A percentile compares a stretch with the other conserved stretches of the same genome.
These are phyloP conservation scores for Tromatobia lineatoria DNA, from an alignment of 2,888 invertebrate genomes.

Conservation along the genomic window DNA sequence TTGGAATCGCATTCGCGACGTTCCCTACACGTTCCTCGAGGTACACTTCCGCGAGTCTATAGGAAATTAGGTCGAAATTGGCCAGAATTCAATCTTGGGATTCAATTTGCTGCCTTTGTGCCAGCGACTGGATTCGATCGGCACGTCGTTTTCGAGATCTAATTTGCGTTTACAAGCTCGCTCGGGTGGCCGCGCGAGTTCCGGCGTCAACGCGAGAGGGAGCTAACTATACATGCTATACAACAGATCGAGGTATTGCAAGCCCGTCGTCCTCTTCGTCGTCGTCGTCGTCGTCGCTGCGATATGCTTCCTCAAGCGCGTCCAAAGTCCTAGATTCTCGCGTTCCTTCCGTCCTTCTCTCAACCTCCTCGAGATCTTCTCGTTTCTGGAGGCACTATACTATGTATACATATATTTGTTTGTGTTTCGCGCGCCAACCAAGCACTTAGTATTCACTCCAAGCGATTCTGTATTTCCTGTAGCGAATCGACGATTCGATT, in stretches of 20 bases:
- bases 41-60: constrained; percentile 38
- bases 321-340: constrained; percentile 48
- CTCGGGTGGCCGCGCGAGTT: constrained; percentile 19
- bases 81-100: constrained; percentile 78
- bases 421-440: constrained; percentile 4
- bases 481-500: constrained; percentile 46
- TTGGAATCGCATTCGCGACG: constrained; percentile 15
- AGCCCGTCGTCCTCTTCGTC: constrained; percentile 3
- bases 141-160: constrained; percentile 78
- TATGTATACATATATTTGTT: neutral
- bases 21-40: constrained; percentile 24
- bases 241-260: neutral
- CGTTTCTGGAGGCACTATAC: neutral
- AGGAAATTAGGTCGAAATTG: constrained; percentile 79
- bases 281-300: constrained; percentile 3
- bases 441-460: constrained; percentile 34
- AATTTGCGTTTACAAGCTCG: constrained; percentile 78
- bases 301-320: constrained; percentile 55
- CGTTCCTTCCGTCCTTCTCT: constrained; percentile 27
- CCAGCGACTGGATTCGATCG: constrained; percentile 75
- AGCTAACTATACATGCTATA: constrained; percentile 1
- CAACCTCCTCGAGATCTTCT: neutral
- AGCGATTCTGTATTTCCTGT: constrained; percentile 31
- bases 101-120: constrained; percentile 80
- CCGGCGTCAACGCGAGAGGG: constrained; percentile 21